phyloP scores from a whole-genome alignment of 2,888 invertebrate species.

The Heteropelma amictum region DNA sequence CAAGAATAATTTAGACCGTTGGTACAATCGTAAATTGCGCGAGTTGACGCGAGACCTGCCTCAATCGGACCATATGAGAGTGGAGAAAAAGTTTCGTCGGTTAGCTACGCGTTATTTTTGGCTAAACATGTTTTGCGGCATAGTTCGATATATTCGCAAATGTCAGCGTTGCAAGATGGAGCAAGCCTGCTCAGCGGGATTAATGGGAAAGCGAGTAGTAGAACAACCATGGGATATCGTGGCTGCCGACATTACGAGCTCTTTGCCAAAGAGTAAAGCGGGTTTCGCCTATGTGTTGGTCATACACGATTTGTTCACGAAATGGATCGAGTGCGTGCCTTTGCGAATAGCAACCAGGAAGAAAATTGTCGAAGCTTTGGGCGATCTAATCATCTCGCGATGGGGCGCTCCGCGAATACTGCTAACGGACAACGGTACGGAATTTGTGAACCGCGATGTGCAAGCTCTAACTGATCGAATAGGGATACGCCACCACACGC shows the following conservation, averaged over 20 bases:
- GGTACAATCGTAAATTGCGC: too few relatives aligned
- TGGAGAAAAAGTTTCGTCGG: slow-evolving; percentile 54
- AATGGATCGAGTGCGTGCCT: too few relatives aligned
- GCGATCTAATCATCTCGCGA: background rate
- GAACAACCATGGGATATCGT: slow-evolving; percentile 51
- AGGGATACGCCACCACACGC: too few relatives aligned
- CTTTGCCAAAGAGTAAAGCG: slow-evolving; percentile 42
- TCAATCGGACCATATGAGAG: slow-evolving; percentile 59
- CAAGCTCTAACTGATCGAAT: too few relatives aligned
- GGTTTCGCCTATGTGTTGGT: slow-evolving; percentile 27
- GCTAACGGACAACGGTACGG: slow-evolving; percentile 39
- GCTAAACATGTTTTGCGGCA: slow-evolving; percentile 53
- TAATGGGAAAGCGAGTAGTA: slow-evolving; percentile 43
- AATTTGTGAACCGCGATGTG: too few relatives aligned
- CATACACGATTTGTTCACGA: slow-evolving; percentile 27
- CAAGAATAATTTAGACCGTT: too few relatives aligned
- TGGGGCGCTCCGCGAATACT: slow-evolving; percentile 22
- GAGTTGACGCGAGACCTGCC: too few relatives aligned
- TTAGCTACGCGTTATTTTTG: slow-evolving; percentile 62
- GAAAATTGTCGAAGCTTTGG: slow-evolving; percentile 1
- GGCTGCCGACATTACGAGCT: slow-evolving; percentile 58
- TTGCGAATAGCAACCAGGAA: background rate
- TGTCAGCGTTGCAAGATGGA: slow-evolving; percentile 50
- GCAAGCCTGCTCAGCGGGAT: slow-evolving; percentile 32
- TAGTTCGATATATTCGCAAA: slow-evolving; percentile 48